phyloP scores from a whole-genome alignment of 2,113 vertebrate genomes.

The Lophura nycthemera region DNA sequence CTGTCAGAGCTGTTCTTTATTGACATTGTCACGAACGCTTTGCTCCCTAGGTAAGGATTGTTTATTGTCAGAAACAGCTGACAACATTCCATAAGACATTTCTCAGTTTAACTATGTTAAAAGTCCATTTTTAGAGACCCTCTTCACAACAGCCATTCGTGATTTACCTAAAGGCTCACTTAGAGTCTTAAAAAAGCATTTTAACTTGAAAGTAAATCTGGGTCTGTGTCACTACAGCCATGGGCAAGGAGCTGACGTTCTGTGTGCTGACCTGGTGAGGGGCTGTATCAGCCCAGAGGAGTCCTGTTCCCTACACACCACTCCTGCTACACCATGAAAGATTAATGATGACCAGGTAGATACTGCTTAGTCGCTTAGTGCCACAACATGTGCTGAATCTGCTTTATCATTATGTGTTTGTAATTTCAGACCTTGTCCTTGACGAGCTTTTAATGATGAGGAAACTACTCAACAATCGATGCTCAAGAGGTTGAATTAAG shows the following conservation, averaged over 20 bases:
- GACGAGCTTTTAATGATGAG: not conserved
- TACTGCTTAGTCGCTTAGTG: too few species aligned
- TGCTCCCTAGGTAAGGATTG: not conserved
- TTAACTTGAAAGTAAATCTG: not conserved
- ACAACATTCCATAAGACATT: not conserved
- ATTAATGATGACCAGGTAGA: not conserved
- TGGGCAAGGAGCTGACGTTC: accelerated
- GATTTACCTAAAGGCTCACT: not conserved
- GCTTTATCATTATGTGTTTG: not conserved
- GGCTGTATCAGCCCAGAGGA: accelerated
- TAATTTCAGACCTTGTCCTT: not conserved
- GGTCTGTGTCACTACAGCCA: not conserved
- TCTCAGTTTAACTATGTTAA: not conserved
- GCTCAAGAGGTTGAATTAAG: not conserved
- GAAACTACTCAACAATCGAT: not conserved
- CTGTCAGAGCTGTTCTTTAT: constrained; percentile 57
- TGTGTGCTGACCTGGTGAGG: not conserved
- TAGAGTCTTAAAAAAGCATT: not conserved
- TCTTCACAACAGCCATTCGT: not conserved
- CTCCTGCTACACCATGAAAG: too few species aligned
- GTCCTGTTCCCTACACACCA: accelerated
- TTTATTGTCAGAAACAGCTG: constrained; percentile 28
- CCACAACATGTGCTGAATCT: not conserved
- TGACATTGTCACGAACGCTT: constrained; percentile 17
- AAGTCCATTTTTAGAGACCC: not conserved